phyloP scores from a whole-genome alignment of 1,140 invertebrate genomes.

The Leptopilina clavipes region DNA sequence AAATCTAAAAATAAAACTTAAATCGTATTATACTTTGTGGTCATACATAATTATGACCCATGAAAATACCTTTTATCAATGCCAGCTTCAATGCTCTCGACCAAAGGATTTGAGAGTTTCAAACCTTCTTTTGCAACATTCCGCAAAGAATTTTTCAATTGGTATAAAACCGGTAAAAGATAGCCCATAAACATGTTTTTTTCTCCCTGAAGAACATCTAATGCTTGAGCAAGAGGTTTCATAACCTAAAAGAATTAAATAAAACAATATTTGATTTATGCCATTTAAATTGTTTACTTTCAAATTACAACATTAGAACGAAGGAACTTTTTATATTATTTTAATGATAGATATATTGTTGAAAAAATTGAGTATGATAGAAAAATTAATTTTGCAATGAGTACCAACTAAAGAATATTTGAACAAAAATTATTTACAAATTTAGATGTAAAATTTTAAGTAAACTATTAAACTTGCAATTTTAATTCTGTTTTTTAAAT shows the following conservation, averaged over 20 bases:
- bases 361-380: not conserved
- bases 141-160: not conserved
- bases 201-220: constrained; percentile 37
- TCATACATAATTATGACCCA: too few relatives aligned
- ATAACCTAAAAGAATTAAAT: constrained; percentile 30
- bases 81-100: constrained; percentile 11
- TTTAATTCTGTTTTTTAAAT: too few relatives aligned
- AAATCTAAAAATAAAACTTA: too few relatives aligned
- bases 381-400: constrained; percentile 10
- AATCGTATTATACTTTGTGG: too few relatives aligned
- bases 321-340: too few relatives aligned
- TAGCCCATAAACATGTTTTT: constrained; percentile 37
- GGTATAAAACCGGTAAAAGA: constrained; percentile 25
- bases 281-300: constrained; percentile 4
- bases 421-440: not conserved
- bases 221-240: constrained; percentile 27
- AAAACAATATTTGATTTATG: constrained; percentile 23
- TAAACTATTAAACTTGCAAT: too few relatives aligned
- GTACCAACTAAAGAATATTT: too few relatives aligned
- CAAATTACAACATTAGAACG: too few relatives aligned
- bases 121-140: constrained; percentile 30
- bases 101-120: not conserved
- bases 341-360: too few relatives aligned
- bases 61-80: constrained; percentile 28
- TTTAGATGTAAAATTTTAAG: constrained; percentile 5